Conservation (phyloP, 2,797 vertebrate genomes). For the Ambastaia sidthimunki region DNA sequence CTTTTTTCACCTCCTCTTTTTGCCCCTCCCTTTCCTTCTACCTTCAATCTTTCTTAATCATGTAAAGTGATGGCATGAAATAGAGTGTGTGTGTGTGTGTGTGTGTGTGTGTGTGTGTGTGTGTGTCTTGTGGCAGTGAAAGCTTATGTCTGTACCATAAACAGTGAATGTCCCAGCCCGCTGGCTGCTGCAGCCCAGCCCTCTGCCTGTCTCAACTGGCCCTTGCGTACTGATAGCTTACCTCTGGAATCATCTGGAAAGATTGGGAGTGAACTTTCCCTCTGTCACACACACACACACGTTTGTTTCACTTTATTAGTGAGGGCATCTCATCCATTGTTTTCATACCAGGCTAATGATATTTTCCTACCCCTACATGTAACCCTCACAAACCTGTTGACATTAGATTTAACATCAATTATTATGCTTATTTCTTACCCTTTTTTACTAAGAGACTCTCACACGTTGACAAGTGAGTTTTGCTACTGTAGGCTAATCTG, state of each 20-base stretch:
- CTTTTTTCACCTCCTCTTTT: constrained; percentile 28
- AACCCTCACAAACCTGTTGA: too few species aligned
- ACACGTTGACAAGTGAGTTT: too few species aligned
- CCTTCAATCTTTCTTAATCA: constrained; percentile 32
- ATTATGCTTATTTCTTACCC: too few species aligned
- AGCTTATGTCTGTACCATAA: constrained; percentile 81
- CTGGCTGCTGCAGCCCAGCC: constrained; percentile 76
- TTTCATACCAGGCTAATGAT: too few species aligned
- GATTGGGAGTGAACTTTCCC: constrained; percentile 65
- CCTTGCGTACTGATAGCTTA: constrained; percentile 79
- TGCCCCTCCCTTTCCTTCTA: neutral
- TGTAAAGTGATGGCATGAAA: constrained; percentile 39
- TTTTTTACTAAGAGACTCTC: too few species aligned
- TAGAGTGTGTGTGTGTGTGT: constrained; percentile 39
- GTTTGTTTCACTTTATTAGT: too few species aligned
- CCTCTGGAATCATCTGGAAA: constrained; percentile 87
- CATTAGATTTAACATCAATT: too few species aligned
- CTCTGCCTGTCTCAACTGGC: constrained; percentile 87
- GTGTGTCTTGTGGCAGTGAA: constrained; percentile 75
- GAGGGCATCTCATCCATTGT: too few species aligned
- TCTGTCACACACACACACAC: constrained; percentile 17
- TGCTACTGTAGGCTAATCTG: too few species aligned
- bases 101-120: too few species aligned
- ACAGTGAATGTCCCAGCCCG: constrained; percentile 70
- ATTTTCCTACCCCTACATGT: too few species aligned